Evolutionary conservation across 2,113 vertebrate genomes (phyloP), one percentile per base, ranked within the genome.

Genomic region (Baryphthengus martii): DNA sequence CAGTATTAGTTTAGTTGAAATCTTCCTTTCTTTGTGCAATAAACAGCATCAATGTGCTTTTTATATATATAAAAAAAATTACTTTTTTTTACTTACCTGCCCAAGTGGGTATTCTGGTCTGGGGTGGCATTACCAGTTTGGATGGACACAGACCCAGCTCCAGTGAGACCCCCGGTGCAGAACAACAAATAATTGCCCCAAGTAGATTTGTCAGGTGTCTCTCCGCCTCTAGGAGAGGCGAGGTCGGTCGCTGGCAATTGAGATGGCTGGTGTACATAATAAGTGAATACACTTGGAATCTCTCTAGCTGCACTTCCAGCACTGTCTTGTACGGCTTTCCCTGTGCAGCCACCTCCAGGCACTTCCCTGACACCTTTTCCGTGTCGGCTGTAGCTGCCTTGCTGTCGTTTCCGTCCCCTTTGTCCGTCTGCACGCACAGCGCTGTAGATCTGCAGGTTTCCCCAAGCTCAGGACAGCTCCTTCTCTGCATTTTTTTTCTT

Each of bases 1-100:
- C 76, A 84, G 84, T 71, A 11, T 72, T 91, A 79, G 25, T 40
- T 55, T 13, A 15, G 81, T 37, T 88, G 31, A 88, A 80, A 61
- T 53, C 71, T 78, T 70, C 66, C 63, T 73, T 58, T 74, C 90
- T 91, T 89, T 74, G 92, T 96, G 92, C 96, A 97, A 94, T 96
- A 97, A 96, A 90, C 14, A 77, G 89, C 53, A 86, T 77, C 66
- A 47, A 37, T 89, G 74, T 49, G 89, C 61, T 94, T 95, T 96
- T 94, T 93, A 67, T 81, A 61, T 53, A 70, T 50, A 88, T 56
- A 68, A 42, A 59, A 37, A 50, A 58, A 58, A 84, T n/a, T 1
- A 58, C 6, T 21, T 35, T 63, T 80, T 76, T 89, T 88, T 87
- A 89, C 61, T 93, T 77, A 58, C 42, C 61, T 78, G 76, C 94